Percentiles rank a stretch among this genome's conserved stretches.
Evolutionary conservation across 2,888 invertebrate genomes (phyloP).

Genomic region (Hyppa rectilinea): DNA sequence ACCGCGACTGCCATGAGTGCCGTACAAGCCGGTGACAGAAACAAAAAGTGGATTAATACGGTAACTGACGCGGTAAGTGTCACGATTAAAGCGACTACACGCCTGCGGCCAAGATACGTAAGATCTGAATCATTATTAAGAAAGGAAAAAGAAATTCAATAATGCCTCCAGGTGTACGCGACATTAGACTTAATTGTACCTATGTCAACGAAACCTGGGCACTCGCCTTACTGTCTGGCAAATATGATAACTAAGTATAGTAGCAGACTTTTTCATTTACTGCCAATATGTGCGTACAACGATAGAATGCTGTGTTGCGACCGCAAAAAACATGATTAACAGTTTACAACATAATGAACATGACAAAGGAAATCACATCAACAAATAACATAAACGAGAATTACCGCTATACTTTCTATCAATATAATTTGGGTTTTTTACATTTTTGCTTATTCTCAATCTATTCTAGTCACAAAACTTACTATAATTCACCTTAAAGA

Average conservation of each 20-base stretch:
- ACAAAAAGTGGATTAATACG: constrained; percentile 10
- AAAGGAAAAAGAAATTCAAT: no score
- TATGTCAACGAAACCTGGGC: background rate
- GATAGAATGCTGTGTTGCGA: background rate
- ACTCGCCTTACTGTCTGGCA: background rate
- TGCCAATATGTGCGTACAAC: background rate
- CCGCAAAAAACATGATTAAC: background rate
- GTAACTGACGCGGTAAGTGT: constrained; percentile 7
- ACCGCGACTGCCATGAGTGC: background rate
- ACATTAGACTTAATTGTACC: background rate
- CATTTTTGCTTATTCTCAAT: constrained; percentile 40
- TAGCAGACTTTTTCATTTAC: background rate
- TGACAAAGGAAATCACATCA: constrained; percentile 7
- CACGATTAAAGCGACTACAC: background rate
- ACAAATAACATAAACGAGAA: constrained; percentile 3
- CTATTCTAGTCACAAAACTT: constrained; percentile 39
- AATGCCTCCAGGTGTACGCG: background rate
- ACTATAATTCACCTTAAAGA: constrained; percentile 19
- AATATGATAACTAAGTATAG: background rate
- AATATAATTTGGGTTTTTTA: constrained; percentile 32
- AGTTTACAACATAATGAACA: constrained; percentile 5
- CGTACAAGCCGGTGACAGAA: background rate
- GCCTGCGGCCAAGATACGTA: background rate
- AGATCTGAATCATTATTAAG: background rate
- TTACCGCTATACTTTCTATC: constrained; percentile 16